Base-by-base conservation (phyloP, 2,113 vertebrate species). In the Microcebus tavaratra region DNA sequence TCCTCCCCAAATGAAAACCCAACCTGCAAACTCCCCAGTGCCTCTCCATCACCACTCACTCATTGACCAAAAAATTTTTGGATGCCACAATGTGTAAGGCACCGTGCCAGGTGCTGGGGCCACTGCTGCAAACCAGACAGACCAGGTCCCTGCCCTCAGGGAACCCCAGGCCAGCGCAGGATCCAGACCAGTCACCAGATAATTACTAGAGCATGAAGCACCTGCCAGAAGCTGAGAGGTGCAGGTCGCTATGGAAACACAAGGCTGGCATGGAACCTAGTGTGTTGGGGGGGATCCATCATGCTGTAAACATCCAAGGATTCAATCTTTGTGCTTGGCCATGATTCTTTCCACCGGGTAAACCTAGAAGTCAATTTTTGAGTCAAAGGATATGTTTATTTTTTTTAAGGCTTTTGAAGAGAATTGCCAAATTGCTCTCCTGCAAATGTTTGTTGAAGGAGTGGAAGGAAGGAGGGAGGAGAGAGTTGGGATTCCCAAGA, bases 171-270 rank as follows among this genome's bases (percentile, higher is more conserved):
- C 80, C 70, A 55, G 29, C 0, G 1, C 68, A 65, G 63, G 84
- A 23, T 25, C 17, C 57, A 92, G 84, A 59, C 68, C 23, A 79
- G 39, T n/a, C 63, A 63, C 63, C 79, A 86, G 67, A 70, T 59
- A 82, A 83, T 80, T 68, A 57, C 39, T 86, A 75, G 50, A 76
- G 20, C 50, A 31, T 15, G 57, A 90, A 63, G 80, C 88, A 88
- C 84, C 88, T 92, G 50, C 57, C 79, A 50, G 78, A 55, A 91
- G 65, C 61, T 18, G 2, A 73, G 67, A 94, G 27, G 57, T 11
- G 23, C 5, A 6, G 15, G 79, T 96, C 96, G 88, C 94, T 67
- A 86, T 91, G 83, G 90, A 96, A 93, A 95, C 82, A 27, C 48
- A 91, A 53, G 61, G 3, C 20, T 36, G 53, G 76, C 86, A n/a